Evolutionary conservation across 2,888 invertebrate genomes (phyloP).

Genomic region (Epinotia bilunana): DNA sequence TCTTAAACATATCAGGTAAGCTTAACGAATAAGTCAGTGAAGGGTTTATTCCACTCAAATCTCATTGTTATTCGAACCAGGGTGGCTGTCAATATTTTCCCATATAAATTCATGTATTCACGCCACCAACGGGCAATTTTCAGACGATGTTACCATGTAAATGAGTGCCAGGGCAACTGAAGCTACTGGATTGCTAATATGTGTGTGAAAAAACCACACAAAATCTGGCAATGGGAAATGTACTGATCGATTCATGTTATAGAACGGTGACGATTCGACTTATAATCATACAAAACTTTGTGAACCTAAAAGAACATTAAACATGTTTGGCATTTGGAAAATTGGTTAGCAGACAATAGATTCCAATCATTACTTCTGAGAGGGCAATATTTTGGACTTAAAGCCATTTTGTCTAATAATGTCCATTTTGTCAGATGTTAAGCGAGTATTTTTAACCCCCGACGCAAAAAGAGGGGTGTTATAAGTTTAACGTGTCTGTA

Average conservation of each 20-base stretch:
- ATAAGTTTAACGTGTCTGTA: too few species aligned
- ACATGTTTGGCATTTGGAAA: too few species aligned
- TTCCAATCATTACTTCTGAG: too few species aligned
- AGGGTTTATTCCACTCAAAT: constrained; percentile 31
- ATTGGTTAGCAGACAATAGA: too few species aligned
- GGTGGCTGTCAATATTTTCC: constrained; percentile 40
- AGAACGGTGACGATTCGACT: too few species aligned
- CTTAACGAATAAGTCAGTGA: neutral
- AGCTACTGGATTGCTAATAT: constrained; percentile 26
- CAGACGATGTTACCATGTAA: constrained; percentile 41
- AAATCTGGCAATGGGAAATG: neutral
- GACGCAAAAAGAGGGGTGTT: too few species aligned
- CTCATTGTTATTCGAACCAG: constrained; percentile 39
- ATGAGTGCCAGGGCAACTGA: constrained; percentile 18
- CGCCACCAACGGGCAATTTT: constrained; percentile 39
- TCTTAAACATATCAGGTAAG: neutral
- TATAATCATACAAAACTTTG: too few species aligned
- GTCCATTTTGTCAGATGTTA: too few species aligned
- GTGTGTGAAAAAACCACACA: neutral
- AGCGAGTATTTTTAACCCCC: too few species aligned
- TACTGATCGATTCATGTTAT: too few species aligned
- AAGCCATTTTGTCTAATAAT: neutral
- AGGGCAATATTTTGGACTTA: neutral
- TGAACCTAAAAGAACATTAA: too few species aligned
- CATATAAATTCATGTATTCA: constrained; percentile 44